A percentile compares a stretch with the other conserved stretches of the same genome.
phyloP scores from a whole-genome alignment of 1,140 invertebrate genomes.

The Drosophila simulans region DNA sequence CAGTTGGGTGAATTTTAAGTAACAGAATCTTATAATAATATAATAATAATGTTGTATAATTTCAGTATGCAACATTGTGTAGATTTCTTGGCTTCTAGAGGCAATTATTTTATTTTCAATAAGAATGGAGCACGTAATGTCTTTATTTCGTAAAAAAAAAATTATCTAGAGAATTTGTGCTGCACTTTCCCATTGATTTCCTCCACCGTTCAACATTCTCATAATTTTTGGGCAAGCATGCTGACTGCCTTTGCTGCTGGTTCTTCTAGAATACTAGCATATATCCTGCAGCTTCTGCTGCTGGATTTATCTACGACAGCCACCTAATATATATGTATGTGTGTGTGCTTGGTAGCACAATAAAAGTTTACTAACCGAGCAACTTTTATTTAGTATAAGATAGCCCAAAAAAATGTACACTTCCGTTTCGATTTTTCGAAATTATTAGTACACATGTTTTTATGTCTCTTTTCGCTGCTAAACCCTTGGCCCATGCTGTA shows the following conservation, averaged over 20 bases:
- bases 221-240: conserved; percentile 54
- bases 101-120: too few species aligned
- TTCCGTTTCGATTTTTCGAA: too few species aligned
- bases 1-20: too few species aligned
- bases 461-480: neutral
- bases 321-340: conserved; percentile 10
- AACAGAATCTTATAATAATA: too few species aligned
- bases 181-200: conserved; percentile 1
- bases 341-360: neutral
- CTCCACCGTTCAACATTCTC: conserved; percentile 35
- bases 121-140: neutral
- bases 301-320: conserved; percentile 35
- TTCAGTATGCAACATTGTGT: too few species aligned
- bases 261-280: conserved; percentile 19
- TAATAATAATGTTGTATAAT: too few species aligned
- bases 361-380: neutral
- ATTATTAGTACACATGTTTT: neutral
- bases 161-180: neutral
- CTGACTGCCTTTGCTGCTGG: conserved; percentile 22
- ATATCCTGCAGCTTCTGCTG: conserved; percentile 22
- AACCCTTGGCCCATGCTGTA: neutral
- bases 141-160: neutral
- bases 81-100: too few species aligned
- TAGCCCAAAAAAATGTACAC: too few species aligned
- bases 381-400: too few species aligned